Base-by-base conservation (phyloP, 2,888 invertebrate genomes). In the Plagiodera versicolora region DNA sequence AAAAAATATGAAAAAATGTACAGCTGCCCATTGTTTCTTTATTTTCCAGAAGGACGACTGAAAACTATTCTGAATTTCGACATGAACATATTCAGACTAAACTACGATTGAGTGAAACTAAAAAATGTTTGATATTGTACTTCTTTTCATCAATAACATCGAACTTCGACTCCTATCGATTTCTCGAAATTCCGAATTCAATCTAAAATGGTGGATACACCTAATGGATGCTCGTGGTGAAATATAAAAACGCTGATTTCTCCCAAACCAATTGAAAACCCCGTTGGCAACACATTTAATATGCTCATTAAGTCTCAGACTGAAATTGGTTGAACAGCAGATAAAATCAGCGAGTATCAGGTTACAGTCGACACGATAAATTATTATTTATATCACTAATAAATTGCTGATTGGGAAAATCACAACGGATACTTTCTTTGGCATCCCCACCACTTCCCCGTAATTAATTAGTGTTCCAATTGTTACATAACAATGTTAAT, bases 401-500 rank as follows among this genome's bases (percentile, higher is more conserved):
- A 39, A 39, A 39, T 14, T 39, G 14, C 14, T 39, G 4, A 39
- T 39, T 14, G 39, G 14, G n/a, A 14, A 39, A 39, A 39, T 14
- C 14, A 11, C 44, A 10, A 14, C 39, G 39, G 28, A 20, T 39
- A 53, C 60, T 63, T 60, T 63, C 54, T 54, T 63, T 45, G 56
- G 45, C 61, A 67, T 67, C 28, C 44, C 44, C 44, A 17, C 24
- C 44, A 39, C 14, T 6, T 70, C 68, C 65, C 62, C 63, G 58
- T 63, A 71, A 71, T 72, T 69, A 71, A 72, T 72, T 72, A 65
- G 67, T 61, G 65, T 60, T 10, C 56, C 69, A 57, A 58, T 64
- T 60, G 64, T 72, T 72, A 65, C 72, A 62, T 71, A 72, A 72
- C 68, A 49, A 56, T 66, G 64, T 65, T 67, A 70, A 69, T 69